Evolutionary conservation across 1,140 invertebrate genomes (phyloP).

Genomic region (Meloidogyne hapla): DNA sequence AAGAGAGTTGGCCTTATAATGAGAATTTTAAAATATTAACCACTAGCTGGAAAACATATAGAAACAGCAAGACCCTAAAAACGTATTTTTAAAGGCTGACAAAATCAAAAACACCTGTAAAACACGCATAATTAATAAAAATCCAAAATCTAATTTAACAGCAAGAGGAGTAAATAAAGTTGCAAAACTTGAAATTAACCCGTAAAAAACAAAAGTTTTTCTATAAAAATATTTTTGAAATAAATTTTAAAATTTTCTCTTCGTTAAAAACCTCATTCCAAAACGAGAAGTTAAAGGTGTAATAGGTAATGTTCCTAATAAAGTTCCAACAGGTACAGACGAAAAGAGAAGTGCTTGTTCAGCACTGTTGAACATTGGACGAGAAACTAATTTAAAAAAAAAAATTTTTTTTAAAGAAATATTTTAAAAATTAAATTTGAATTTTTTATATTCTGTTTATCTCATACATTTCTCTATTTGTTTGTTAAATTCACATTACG

Average conservation of each 20-base stretch:
- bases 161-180: slow-evolving; percentile 54
- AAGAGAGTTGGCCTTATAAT: too few species aligned
- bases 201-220: slow-evolving; percentile 54
- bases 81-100: not conserved
- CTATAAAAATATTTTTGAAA: slow-evolving; percentile 23
- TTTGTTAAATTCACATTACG: too few species aligned
- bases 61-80: slow-evolving; percentile 56
- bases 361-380: slow-evolving; percentile 17
- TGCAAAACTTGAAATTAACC: slow-evolving; percentile 54
- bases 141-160: slow-evolving; percentile 39
- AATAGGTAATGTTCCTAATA: slow-evolving; percentile 34
- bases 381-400: not conserved
- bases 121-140: slow-evolving; percentile 45
- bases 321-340: slow-evolving; percentile 21
- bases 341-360: slow-evolving; percentile 24
- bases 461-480: too few species aligned
- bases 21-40: slow-evolving; percentile 26
- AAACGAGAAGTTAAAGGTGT: slow-evolving; percentile 15
- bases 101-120: slow-evolving; percentile 42
- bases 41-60: slow-evolving; percentile 54
- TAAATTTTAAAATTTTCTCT: not conserved
- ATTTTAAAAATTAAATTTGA: too few species aligned
- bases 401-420: too few species aligned
- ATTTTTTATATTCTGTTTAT: too few species aligned
- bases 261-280: slow-evolving; percentile 22